phyloP scores from a whole-genome alignment of 2,797 vertebrate species.

The Eurystomus glaucurus region DNA sequence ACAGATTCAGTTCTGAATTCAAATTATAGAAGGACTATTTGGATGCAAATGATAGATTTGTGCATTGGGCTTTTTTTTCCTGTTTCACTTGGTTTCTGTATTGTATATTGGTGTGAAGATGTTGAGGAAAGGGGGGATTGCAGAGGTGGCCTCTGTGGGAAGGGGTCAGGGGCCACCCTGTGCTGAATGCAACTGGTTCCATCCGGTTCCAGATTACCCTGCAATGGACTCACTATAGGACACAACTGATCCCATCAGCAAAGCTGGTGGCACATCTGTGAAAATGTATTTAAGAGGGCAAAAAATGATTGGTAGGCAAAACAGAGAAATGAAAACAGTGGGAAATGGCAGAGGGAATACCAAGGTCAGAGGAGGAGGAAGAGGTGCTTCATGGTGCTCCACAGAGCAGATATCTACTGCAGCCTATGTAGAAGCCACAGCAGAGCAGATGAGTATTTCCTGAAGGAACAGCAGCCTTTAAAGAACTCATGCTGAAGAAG shows the following conservation, averaged over 20 bases:
- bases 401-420: not conserved
- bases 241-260: not conserved
- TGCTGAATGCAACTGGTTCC: not conserved
- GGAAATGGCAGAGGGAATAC: not conserved
- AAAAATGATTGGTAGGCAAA: not conserved
- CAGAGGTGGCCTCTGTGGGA: not conserved
- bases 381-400: not conserved
- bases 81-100: not conserved
- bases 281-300: not conserved
- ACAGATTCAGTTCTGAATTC: not conserved
- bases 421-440: not conserved
- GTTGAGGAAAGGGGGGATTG: not conserved
- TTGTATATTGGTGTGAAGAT: not conserved
- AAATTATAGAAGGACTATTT: not conserved
- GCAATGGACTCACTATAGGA: not conserved
- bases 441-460: not conserved
- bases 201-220: not conserved
- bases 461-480: not conserved
- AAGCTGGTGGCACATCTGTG: not conserved
- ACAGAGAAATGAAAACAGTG: not conserved
- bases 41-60: not conserved
- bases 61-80: fast-evolving
- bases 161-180: fast-evolving
- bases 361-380: not conserved
- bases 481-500: not conserved